Base-by-base conservation (phyloP, 2,797 vertebrate genomes). In the Thripadectes ignobilis region DNA sequence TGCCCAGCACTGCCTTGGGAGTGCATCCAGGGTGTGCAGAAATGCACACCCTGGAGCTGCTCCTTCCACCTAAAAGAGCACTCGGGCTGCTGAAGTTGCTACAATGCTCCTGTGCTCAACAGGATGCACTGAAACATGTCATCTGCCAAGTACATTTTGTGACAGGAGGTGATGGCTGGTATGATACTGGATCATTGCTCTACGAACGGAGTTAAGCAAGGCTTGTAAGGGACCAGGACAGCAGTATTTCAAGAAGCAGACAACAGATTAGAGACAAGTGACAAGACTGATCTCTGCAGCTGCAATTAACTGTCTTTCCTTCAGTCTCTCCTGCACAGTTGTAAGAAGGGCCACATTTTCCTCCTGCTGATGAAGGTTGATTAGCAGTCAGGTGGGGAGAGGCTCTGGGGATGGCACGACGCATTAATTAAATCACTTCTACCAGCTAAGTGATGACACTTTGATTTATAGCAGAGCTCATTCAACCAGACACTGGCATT, bases 401-500 rank as follows among this genome's bases (percentile, higher is more conserved):
- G 79, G 84, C 97, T 96, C 98, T n/a, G 62, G 96, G 97, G 96
- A 98, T 92, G 92, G 93, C 94, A 97, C 75, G 65, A 97, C 12
- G 45, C 97, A 98, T 97, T 98, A 98, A 98, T 98, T 98, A 98
- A 97, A 98, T 97, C 97, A 97, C 96, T 98, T 97, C 97, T 97
- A 92, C 96, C 95, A 96, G 97, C 97, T 98, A 98, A 98, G 96
- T 97, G 97, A 96, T 97, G 97, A 97, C 97, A 98, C 97, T 97
- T 97, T 98, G 98, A 98, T 98, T 98, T 97, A 98, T 98, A 97
- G 96, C 93, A 86, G 52, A 72, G 91, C 96, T 98, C 97, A 97
- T 97, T 97, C 97, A 96, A 90, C 85, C 89, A 97, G 97, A 95
- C 97, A 95, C 90, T 66, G 58, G 96, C 97, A 97, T 95, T 97